Evolutionary conservation across 2,797 vertebrate genomes (phyloP), one percentile per base, ranked within the genome.

Genomic region (Podarcis lilfordi): DNA sequence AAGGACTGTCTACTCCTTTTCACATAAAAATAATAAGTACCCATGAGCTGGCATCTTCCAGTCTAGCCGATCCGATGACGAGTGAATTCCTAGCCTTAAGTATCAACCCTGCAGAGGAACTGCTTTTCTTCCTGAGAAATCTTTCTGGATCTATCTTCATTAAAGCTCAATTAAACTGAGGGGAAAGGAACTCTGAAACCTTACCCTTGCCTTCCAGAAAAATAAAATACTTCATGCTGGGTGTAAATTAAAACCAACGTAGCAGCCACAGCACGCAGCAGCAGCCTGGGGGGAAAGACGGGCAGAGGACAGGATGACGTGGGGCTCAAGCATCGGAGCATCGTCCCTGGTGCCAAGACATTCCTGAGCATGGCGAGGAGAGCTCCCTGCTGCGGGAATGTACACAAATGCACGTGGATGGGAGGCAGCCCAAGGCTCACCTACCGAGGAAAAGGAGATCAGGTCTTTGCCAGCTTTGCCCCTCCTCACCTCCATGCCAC

Each of bases 71-170:
- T 27, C 59, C 27, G 37, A 6, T 25, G 75, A 37, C 17, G 0
- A 85, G 68, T 40, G 29, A 23, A 66, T 32, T 71, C 61, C 85
- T 10, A 25, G 74, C 37, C 0, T 50, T 10, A 6, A 2, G n/a
- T 29, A 0, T 21, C 4, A 84, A 21, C 9, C 13, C 0, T 9
- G 76, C 29, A 43, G 43, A 40, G n/a, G 35, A 72, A 17, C 3
- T 0, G 19, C 15, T 55, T 68, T 55, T 8, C 68, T 27, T 68
- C 4, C 5, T 1, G n/a, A 29, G 86, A 55, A 27, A 21, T 66
- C 35, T 68, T 81, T 43, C 55, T 43, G 17, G 21, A 32, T 8
- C 74, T 32, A 19, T 35, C 74, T 0, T 50, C 43, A 3, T 1
- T 21, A 29, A 8, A 72, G 2, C n/a, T 87, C 68, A 29, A 7